These are phyloP conservation scores for Balearica regulorum DNA, from an alignment of 2,797 vertebrate species.

Conservation along the genomic window DNA sequence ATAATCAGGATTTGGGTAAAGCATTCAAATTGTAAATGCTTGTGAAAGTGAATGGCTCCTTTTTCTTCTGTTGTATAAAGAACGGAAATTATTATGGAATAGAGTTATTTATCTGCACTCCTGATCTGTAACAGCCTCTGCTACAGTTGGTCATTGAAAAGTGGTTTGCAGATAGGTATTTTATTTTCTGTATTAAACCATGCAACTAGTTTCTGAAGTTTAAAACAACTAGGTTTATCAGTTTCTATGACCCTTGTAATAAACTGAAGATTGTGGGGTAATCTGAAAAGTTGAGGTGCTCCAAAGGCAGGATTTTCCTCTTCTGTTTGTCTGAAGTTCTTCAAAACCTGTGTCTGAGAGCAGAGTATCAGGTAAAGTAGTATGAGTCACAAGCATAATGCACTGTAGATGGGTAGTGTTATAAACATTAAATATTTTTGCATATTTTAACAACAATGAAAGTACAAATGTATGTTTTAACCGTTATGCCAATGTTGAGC, in stretches of 20 bases:
- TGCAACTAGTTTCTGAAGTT: not conserved
- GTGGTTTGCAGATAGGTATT: not conserved
- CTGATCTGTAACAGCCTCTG: not conserved
- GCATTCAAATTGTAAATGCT: not conserved
- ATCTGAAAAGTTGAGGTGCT: not conserved
- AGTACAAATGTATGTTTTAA: not conserved
- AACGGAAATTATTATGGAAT: not conserved
- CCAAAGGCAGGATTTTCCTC: not conserved
- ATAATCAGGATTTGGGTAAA: not conserved
- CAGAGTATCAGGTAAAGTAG: not conserved
- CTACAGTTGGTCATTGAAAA: not conserved
- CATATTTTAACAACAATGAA: not conserved
- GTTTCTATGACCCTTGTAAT: not conserved
- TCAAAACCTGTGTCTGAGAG: not conserved
- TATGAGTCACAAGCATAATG: not conserved
- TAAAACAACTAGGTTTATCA: not conserved
- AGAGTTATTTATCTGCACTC: not conserved
- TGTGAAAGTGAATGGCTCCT: not conserved
- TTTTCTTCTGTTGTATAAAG: not conserved
- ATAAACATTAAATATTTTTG: not conserved
- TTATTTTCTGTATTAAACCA: not conserved
- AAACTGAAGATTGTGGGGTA: not conserved
- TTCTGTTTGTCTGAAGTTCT: not conserved
- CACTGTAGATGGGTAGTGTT: not conserved
- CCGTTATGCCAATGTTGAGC: fast-evolving